Base-by-base conservation (phyloP, 1,140 invertebrate genomes). In the Diorhabda carinulata region DNA sequence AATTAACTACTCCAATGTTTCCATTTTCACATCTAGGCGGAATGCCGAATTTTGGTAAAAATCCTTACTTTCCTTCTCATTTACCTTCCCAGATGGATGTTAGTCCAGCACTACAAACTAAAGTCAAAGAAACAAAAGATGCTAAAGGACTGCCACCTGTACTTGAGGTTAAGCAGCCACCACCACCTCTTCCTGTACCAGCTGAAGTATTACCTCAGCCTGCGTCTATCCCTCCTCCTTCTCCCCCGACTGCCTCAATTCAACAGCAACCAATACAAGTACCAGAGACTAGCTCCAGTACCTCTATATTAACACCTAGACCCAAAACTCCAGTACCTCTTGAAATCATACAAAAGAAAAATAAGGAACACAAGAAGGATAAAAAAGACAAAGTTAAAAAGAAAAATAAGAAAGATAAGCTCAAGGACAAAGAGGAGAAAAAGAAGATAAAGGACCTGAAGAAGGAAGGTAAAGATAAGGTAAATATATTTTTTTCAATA, bases 351-450 rank as follows among this genome's bases (percentile, higher is more conserved):
- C 57, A 60, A 3, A 81, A 79, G 73, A 80, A 81, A 70, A 83
- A 84, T 43, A 82, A 82, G 70, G 85, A 87, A 70, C 85, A 91
- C 78, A 92, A 93, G 76, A 92, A 92, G 74, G 89, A 91, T 66
- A 91, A 91, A 73, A 92, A 91, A 69, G 82, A 84, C 67, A 84
- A 86, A 69, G 76, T 82, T 79, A 87, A 83, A 80, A 87, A 82
- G 80, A 86, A 78, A 82, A 84, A 79, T 76, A 83, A 81, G 79
- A 88, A 83, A 67, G 83, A 80, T 76, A 89, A 86, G 81, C 73
- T 83, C 7, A 85, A 84, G 78, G 84, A 84, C 70, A 86, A 83
- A 79, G 86, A 83, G 76, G 85, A 81, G 79, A 86, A 86, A 69
- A 84, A 83, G 64, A 84, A 87, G 66, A 72, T 83, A 57, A 81